These are phyloP conservation scores for Pseudeuparius sepicola DNA, from an alignment of 2,888 invertebrate species.

Conservation along the genomic window DNA sequence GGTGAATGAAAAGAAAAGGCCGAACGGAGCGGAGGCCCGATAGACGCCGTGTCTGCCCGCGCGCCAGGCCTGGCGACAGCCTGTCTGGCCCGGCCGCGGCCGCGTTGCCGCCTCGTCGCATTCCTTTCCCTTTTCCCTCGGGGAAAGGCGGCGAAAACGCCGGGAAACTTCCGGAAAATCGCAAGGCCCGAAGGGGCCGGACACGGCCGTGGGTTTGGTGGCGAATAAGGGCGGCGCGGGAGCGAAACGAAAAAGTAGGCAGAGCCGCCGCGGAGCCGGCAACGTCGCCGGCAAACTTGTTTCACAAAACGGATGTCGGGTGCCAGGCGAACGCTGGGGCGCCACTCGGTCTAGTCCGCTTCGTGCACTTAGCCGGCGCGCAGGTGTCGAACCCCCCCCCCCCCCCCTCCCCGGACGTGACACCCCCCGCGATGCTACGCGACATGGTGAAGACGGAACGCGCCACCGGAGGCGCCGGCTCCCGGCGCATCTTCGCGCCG, in stretches of 20 bases:
- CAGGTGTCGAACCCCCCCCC: too few relatives aligned
- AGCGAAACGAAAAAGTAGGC: too few relatives aligned
- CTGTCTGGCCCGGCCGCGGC: constrained; percentile 79
- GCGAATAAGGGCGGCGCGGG: constrained; percentile 1
- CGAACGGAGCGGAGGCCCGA: constrained; percentile 32
- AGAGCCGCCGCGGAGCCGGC: too few relatives aligned
- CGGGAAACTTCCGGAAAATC: background rate
- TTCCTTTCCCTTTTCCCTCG: constrained; percentile 27
- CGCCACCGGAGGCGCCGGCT: constrained; percentile 60
- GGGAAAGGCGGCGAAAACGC: background rate
- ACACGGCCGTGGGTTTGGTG: constrained; percentile 3
- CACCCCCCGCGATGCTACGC: constrained; percentile 21
- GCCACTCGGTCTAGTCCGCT: constrained; percentile 12
- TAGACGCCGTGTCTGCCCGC: constrained; percentile 68
- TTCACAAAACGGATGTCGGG: constrained; percentile 62
- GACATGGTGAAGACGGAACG: too few relatives aligned
- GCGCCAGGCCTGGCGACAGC: constrained; percentile 82
- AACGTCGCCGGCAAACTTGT: constrained; percentile 57
- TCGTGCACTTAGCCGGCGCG: too few relatives aligned
- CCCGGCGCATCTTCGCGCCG: constrained; percentile 78
- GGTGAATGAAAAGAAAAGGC: constrained; percentile 32
- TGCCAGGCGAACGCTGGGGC: constrained; percentile 37
- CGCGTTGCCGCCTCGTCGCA: constrained; percentile 54
- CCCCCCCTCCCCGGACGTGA: too few relatives aligned
- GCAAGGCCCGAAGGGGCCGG: background rate